Conservation (phyloP, 2,113 vertebrate genomes). For the Leuciscus idus region DNA sequence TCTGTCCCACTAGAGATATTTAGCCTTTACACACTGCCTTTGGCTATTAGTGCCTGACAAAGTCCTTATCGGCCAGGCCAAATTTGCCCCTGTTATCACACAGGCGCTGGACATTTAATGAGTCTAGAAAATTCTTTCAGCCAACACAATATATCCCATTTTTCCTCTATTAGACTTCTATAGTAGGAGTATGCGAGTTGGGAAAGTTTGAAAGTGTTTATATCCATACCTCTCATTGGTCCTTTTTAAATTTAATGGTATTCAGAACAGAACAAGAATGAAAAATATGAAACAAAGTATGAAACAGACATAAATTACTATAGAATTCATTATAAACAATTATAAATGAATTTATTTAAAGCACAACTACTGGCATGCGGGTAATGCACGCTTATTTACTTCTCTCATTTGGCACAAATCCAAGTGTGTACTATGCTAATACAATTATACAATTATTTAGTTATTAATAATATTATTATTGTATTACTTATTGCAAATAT, state of each 20-base stretch:
- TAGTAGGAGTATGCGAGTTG: background rate
- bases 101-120: slow-evolving; percentile 24
- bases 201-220: background rate
- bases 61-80: slow-evolving; percentile 29
- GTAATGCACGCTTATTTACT: too few species aligned
- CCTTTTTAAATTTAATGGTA: background rate
- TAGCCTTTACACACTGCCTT: slow-evolving; percentile 23
- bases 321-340: too few species aligned
- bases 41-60: slow-evolving; percentile 34
- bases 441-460: too few species aligned
- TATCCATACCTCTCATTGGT: background rate
- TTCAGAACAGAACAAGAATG: background rate
- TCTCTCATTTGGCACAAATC: too few species aligned
- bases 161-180: background rate
- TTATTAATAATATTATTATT: background rate
- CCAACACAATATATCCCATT: slow-evolving; percentile 7
- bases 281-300: background rate
- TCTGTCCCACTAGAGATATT: slow-evolving; percentile 15
- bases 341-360: too few species aligned
- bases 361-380: too few species aligned
- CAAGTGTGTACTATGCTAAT: too few species aligned
- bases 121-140: slow-evolving; percentile 11
- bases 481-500: background rate
- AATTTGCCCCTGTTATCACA: slow-evolving; percentile 24
- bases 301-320: background rate